Evolutionary conservation across 2,888 invertebrate genomes (phyloP).

Genomic region (Leucoptera coffeella): DNA sequence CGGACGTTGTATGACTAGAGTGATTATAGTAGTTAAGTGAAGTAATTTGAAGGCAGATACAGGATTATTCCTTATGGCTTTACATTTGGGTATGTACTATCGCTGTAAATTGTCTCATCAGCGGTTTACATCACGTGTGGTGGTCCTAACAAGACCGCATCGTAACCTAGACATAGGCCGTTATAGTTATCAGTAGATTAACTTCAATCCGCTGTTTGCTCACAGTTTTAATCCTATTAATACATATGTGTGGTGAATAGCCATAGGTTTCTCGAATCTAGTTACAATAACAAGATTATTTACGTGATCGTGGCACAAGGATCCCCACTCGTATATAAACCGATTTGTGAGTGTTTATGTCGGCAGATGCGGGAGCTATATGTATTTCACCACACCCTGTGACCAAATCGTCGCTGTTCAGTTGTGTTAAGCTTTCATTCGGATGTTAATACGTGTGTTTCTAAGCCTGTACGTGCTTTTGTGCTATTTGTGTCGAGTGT

Average conservation of each 20-base stretch:
- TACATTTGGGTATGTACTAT: conserved; percentile 54
- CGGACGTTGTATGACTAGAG: conserved; percentile 62
- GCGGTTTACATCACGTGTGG: no score
- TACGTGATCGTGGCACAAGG: conserved; percentile 53
- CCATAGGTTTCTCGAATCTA: conserved; percentile 72
- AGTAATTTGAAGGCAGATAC: conserved; percentile 50
- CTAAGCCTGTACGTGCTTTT: conserved; percentile 32
- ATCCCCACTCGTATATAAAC: conserved; percentile 54
- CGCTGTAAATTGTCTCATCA: no score
- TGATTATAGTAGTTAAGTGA: conserved; percentile 51
- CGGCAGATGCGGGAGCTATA: conserved; percentile 59
- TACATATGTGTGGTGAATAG: conserved; percentile 58
- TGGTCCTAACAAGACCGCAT: conserved; percentile 27
- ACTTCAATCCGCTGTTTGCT: conserved; percentile 56
- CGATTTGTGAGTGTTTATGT: conserved; percentile 55
- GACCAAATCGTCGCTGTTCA: conserved; percentile 55
- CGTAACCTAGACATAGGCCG: conserved; percentile 60
- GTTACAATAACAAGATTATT: conserved; percentile 72
- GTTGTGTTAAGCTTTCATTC: conserved; percentile 42
- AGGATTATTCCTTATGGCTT: conserved; percentile 55
- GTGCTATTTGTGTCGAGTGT: conserved; percentile 13
- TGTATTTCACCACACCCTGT: conserved; percentile 60
- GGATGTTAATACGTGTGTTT: conserved; percentile 44
- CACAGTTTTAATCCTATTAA: conserved; percentile 62
- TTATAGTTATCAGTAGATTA: conserved; percentile 58